These are phyloP conservation scores for Pomacea canaliculata DNA, from an alignment of 2,888 invertebrate genomes.

Conservation along the genomic window DNA sequence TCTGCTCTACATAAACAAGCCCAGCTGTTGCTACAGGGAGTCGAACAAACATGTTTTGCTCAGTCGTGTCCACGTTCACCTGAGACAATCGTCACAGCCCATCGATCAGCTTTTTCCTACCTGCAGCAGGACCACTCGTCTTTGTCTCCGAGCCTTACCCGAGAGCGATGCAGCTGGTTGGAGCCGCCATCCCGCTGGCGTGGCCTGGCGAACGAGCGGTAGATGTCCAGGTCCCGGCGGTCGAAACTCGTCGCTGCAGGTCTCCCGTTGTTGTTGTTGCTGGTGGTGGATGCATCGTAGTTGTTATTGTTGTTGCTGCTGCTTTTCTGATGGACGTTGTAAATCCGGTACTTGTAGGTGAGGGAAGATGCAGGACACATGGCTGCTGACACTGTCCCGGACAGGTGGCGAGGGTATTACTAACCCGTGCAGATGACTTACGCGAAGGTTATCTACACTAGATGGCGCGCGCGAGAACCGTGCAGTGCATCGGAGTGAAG, in stretches of 20 bases:
- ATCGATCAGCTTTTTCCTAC: no score
- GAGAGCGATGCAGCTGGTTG: not conserved
- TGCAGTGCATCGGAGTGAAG: no score
- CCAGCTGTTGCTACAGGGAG: no score
- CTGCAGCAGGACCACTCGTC: no score
- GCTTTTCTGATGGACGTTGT: conserved; percentile 18
- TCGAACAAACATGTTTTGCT: no score
- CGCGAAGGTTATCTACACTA: no score
- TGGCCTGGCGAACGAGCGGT: conserved; percentile 11
- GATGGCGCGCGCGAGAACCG: no score
- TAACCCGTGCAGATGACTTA: no score
- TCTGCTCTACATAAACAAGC: no score
- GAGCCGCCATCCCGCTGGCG: not conserved
- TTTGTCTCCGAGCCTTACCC: not conserved
- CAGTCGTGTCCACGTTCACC: no score
- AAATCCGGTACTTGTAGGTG: conserved; percentile 28
- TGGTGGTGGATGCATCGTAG: not conserved
- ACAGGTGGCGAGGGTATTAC: not conserved
- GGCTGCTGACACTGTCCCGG: no score
- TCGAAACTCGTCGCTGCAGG: conserved; percentile 3
- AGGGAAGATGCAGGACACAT: conserved; percentile 14
- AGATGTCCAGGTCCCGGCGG: conserved; percentile 2
- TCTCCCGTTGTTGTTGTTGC: not conserved
- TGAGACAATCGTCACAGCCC: no score
- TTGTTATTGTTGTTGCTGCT: not conserved